Base-by-base conservation (phyloP, 2,113 vertebrate species). In the Barnardius zonarius region DNA sequence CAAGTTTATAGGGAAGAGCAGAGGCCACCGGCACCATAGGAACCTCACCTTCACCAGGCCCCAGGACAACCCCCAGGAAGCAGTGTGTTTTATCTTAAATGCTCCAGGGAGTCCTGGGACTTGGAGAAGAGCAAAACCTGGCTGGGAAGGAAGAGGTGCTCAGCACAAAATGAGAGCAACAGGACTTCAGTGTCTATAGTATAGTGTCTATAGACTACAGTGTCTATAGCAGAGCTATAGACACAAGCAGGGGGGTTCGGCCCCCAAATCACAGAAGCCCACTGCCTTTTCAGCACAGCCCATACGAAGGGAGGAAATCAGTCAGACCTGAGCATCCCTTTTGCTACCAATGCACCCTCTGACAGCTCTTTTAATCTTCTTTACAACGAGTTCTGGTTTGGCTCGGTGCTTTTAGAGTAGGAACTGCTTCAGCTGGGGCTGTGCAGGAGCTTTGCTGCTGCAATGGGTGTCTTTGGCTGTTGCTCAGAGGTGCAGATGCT, bases 401-500 rank as follows among this genome's bases (percentile, higher is more conserved):
- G 5, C 13, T 73, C 3, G 12, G 10, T 17, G 10, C 27, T 76
- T 86, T 49, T 8, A 17, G 10, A 7, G 4, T 23, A 39, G 44
- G 62, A 75, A 17, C 10, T 24, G 25, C 44, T 72, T 20, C 30
- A 2, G 23, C 8, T 8, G 2, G 5, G 62, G 43, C 4, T 6
- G 73, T 15, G 25, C n/a, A 2, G 48, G 49, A 30, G 6, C 55
- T 37, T 12, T n/a, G 15, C 39, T 7, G 3, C 3, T 6, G n/a
- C 15, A 1, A 3, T 1, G 19, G 33, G 25, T 23, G 15, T 2
- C 9, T 43, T 27, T n/a, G 22, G 31, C 6, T 16, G 54, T 3
- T 24, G 3, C 28, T 7, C 6, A 3, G 59, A 17, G 25, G 2
- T 4, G 52, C n/a, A 24, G 54, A 3, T 0, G 0, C 22, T 13